phyloP scores from a whole-genome alignment of 2,797 vertebrate genomes.

The Hippoglossus hippoglossus region DNA sequence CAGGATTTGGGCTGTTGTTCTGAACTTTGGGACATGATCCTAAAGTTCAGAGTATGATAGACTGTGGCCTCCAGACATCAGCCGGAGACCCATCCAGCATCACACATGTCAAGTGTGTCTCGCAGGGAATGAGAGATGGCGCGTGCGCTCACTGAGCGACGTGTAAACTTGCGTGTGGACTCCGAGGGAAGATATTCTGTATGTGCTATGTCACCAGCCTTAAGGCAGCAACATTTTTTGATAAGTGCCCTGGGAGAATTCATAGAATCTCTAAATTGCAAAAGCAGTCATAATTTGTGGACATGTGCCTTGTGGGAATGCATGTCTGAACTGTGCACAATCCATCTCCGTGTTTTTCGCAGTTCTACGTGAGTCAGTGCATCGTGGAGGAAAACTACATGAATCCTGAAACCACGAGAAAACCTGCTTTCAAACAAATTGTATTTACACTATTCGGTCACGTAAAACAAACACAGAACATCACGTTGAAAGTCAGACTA shows the following conservation, averaged over 20 bases:
- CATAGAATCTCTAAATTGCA: conserved; percentile 57
- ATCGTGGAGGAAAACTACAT: conserved; percentile 39
- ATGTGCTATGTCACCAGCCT: conserved; percentile 56
- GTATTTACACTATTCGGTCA: conserved; percentile 45
- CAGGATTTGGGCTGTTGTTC: conserved; percentile 59
- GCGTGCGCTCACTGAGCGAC: conserved; percentile 31
- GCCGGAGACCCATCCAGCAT: conserved; percentile 12
- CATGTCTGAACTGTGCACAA: conserved; percentile 49
- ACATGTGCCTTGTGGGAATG: conserved; percentile 47
- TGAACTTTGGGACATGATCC: conserved; percentile 59
- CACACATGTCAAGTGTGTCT: conserved; percentile 35
- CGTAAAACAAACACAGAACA: conserved; percentile 62
- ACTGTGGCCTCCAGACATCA: conserved; percentile 36
- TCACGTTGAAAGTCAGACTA: conserved; percentile 48
- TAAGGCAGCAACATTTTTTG: conserved; percentile 68
- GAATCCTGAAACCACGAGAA: conserved; percentile 40
- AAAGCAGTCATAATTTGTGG: conserved; percentile 60
- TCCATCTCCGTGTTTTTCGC: conserved; percentile 52
- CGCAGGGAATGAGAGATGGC: conserved; percentile 21
- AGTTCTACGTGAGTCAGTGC: conserved; percentile 26
- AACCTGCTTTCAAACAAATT: conserved; percentile 45
- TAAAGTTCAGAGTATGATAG: conserved; percentile 44
- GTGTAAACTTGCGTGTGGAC: conserved; percentile 8
- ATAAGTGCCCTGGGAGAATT: conserved; percentile 69
- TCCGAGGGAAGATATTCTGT: conserved; percentile 18